Base-by-base conservation (phyloP, 2,888 invertebrate genomes). In the Epirrhoe alternata region DNA sequence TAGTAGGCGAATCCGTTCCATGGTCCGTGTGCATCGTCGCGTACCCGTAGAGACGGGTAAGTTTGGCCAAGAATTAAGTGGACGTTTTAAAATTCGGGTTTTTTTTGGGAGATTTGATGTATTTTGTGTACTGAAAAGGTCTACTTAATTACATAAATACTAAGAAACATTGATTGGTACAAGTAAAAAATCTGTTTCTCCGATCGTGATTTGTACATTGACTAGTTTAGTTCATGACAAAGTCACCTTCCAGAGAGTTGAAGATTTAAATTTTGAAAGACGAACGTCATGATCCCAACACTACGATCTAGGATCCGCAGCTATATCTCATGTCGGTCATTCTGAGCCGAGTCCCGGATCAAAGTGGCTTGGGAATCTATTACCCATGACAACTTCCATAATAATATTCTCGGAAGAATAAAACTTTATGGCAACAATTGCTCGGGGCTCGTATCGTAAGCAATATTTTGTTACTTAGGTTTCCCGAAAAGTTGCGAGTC, bases 291-390 rank as follows among this genome's bases (percentile, higher is more conserved):
- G 35, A 35, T 12, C 51, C 24, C 51, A 51, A 49, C 61, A n/a
- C 54, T 55, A 61, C 47, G 7, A 14, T 50, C 10, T 35, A 4
- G n/a, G 14, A 49, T 38, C 14, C 14, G n/a, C 0, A 30, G 54
- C 35, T 5, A 49, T 61, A 61, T 61, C 49, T 54, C 54, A 53
- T 35, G 49, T 51, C 38, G 42, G 62, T 31, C 50, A 56, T 56
- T 51, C 31, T 56, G 38, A 42, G 12, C 56, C 51, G 14, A 49
- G 31, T 7, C 59, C 35, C 56, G 42, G 56, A 51, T 62, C 49
- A 56, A 42, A 62, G 62, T 56, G 56, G 50, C 51, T 51, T n/a
- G 42, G 31, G 42, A 62, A 62, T 62, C 62, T 56, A 56, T 51
- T 62, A 56, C 42, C 16, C 35, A 31, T 35, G 62, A 56, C 49